Percentiles rank a stretch among this genome's conserved stretches.
Conservation (phyloP, 2,888 invertebrate genomes). For the Drosophila picticornis region DNA sequence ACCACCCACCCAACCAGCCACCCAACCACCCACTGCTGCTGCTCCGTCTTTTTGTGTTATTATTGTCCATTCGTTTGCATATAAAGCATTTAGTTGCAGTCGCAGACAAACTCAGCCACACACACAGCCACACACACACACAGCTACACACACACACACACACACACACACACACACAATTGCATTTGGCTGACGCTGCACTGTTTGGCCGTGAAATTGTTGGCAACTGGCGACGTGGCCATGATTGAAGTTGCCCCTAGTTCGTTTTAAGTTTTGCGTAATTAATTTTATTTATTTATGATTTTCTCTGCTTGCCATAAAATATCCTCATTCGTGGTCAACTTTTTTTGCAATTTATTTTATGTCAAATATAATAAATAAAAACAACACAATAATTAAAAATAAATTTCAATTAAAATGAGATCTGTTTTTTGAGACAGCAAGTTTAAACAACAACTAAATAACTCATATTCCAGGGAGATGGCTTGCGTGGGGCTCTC, state of each 20-base stretch:
- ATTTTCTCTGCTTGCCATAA: constrained; percentile 11
- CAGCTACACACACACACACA: background rate
- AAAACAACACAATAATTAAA: background rate
- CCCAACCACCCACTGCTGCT: background rate
- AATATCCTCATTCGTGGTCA: background rate
- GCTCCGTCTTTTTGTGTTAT: background rate
- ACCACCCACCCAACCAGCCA: background rate
- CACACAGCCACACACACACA: background rate
- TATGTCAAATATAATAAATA: background rate
- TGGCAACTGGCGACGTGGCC: constrained; percentile 41
- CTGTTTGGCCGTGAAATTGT: constrained; percentile 57
- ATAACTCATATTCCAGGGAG: too few relatives aligned
- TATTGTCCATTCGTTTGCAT: constrained; percentile 39
- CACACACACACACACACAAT: background rate
- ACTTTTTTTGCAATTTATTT: background rate
- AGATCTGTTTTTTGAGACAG: background rate
- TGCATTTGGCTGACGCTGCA: constrained; percentile 24
- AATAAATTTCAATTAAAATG: background rate
- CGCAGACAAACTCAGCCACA: constrained; percentile 20
- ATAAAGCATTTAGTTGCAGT: constrained; percentile 50
- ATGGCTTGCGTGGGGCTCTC: background rate
- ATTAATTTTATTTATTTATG: constrained; percentile 14
- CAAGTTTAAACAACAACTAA: background rate
- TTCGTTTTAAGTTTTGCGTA: constrained; percentile 15
- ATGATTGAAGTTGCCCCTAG: constrained; percentile 43